Percentiles rank a stretch among this genome's conserved stretches.
These are phyloP conservation scores for Agrilus cyanescens DNA, from an alignment of 2,888 invertebrate genomes.

Conservation along the genomic window DNA sequence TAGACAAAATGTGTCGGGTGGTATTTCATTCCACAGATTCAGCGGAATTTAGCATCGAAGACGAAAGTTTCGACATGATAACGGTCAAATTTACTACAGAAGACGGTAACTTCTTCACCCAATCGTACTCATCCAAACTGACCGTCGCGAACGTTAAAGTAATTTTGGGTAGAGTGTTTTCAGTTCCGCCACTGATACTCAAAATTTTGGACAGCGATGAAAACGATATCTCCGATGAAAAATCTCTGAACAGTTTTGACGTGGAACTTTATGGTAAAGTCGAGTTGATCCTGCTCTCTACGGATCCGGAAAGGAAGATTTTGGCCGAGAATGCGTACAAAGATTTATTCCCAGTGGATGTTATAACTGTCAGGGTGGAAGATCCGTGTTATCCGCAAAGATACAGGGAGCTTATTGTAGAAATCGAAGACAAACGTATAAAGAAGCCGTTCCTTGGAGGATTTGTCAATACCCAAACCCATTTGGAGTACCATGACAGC, in stretches of 20 bases:
- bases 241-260: constrained; percentile 18
- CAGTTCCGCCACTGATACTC: constrained; percentile 40
- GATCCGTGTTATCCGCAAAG: constrained; percentile 30
- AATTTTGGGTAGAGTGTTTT: constrained; percentile 46
- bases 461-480: constrained; percentile 58
- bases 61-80: constrained; percentile 7
- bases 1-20: no score
- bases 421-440: constrained; percentile 47
- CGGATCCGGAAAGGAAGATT: constrained; percentile 20
- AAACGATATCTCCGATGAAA: constrained; percentile 25
- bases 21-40: no score
- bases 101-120: constrained; percentile 35
- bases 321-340: constrained; percentile 28
- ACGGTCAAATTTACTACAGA: constrained; percentile 28
- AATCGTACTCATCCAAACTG: constrained; percentile 41
- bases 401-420: constrained; percentile 41
- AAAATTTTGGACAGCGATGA: constrained; percentile 38
- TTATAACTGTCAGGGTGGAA: constrained; percentile 42
- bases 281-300: constrained; percentile 23
- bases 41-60: no score
- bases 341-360: constrained; percentile 36
- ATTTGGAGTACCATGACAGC: constrained; percentile 67
- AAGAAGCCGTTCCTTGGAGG: constrained; percentile 74
- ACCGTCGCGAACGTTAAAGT: constrained; percentile 48
- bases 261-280: constrained; percentile 21